phyloP scores from a whole-genome alignment of 1,140 invertebrate species.

The Andricus grossulariae region DNA sequence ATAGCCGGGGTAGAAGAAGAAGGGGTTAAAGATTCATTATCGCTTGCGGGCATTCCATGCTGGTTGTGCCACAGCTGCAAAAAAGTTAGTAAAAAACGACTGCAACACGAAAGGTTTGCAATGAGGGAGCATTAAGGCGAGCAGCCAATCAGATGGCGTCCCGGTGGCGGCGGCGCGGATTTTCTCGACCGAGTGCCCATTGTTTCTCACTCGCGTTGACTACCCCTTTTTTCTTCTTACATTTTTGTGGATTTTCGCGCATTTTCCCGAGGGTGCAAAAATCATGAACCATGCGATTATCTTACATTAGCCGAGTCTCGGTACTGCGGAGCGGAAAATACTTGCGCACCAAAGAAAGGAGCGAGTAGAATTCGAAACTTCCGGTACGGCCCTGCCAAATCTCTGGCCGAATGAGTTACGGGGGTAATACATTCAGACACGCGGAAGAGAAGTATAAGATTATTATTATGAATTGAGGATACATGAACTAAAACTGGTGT shows the following conservation, averaged over 20 bases:
- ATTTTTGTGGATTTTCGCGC: slow-evolving; percentile 35
- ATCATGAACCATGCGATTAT: slow-evolving; percentile 49
- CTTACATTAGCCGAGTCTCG: slow-evolving; percentile 50
- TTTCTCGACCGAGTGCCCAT: slow-evolving; percentile 22
- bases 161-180: neutral
- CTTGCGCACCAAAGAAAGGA: slow-evolving; percentile 49
- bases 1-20: neutral
- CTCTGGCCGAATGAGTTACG: slow-evolving; percentile 50
- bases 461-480: slow-evolving; percentile 55
- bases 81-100: slow-evolving; percentile 30
- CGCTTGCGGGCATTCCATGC: neutral
- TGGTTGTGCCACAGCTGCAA: neutral
- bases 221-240: slow-evolving; percentile 31
- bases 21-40: slow-evolving; percentile 17
- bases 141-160: slow-evolving; percentile 44
- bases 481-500: slow-evolving; percentile 41
- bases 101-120: slow-evolving; percentile 30
- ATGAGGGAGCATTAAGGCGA: slow-evolving; percentile 19
- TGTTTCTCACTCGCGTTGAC: slow-evolving; percentile 38
- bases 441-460: slow-evolving; percentile 51
- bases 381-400: slow-evolving; percentile 45
- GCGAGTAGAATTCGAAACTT: slow-evolving; percentile 27
- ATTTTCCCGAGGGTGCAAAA: slow-evolving; percentile 40
- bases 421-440: slow-evolving; percentile 42
- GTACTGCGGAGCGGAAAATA: slow-evolving; percentile 41